Evolutionary conservation across 2,888 invertebrate genomes (phyloP).

Genomic region (Sympetrum striolatum): DNA sequence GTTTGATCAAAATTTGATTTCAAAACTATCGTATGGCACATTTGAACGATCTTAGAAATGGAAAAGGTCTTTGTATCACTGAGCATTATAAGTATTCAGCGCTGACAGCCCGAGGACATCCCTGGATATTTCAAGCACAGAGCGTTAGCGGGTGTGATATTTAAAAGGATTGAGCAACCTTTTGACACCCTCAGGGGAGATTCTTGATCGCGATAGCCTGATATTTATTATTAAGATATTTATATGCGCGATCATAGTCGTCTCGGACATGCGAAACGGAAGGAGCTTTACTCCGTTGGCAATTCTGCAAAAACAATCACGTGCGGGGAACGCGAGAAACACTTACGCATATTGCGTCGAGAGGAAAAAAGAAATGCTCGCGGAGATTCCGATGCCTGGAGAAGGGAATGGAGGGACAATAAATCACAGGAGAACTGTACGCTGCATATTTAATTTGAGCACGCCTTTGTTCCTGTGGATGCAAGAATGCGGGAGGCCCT

Average conservation of each 20-base stretch:
- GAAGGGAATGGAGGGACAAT: neutral
- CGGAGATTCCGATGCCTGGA: neutral
- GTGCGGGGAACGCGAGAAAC: neutral
- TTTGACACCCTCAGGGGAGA: neutral
- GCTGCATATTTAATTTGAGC: neutral
- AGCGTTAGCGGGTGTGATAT: neutral
- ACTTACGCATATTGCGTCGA: neutral
- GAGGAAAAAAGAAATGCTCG: neutral
- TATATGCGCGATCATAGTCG: neutral
- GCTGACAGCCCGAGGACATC: too few relatives aligned
- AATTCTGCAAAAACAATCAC: neutral
- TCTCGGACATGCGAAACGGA: neutral
- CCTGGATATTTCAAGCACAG: neutral
- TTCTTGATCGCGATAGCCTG: neutral
- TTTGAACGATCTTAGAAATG: too few relatives aligned
- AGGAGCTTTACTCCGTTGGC: neutral
- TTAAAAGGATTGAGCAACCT: neutral
- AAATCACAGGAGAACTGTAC: neutral
- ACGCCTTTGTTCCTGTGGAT: neutral
- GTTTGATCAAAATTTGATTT: too few relatives aligned
- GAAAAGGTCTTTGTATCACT: too few relatives aligned
- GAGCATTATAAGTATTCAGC: too few relatives aligned
- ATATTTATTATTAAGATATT: neutral
- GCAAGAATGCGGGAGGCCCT: neutral
- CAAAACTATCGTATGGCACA: too few relatives aligned